Base-by-base conservation (phyloP, 2,113 vertebrate genomes). In the Hiodon tergisus region DNA sequence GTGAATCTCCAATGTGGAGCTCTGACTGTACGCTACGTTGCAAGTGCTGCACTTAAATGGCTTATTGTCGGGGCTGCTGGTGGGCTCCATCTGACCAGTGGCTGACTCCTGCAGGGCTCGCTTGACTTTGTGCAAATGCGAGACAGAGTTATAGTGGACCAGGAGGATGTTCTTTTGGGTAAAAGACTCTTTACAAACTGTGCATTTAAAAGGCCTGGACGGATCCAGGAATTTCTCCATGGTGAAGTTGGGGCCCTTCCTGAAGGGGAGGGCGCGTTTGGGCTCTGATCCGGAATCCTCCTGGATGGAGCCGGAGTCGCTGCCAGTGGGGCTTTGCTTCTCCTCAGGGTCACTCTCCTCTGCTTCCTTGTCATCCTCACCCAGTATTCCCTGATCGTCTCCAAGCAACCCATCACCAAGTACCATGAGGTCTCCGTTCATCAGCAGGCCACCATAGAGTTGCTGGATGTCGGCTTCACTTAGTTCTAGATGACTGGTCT, bases 211-310 rank as follows among this genome's bases (percentile, higher is more conserved):
- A 16, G 97, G 97, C 76, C 96, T 95, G 85, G 97, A 98, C 1
- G 97, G 97, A 86, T 99, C 97, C 72, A 99, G 87, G 76, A 99
- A 99, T 80, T 99, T 99, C 80, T 99, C 97, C 96, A 98, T 97
- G 3, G 97, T 98, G 83, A 99, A 99, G 85, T 98, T 99, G 67
- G 97, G 96, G 62, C 97, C 96, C 83, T 99, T 98, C 78, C 97
- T 91, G 86, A 98, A 98, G 71, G 97, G 96, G 69, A 98, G 91
- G 48, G 97, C 97, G 81, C 97, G 90, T 85, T 98, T 98, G 0
- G 97, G 96, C 89, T 99, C 97, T 47, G 94, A 95, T 83, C 96
- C 96, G 55, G 93, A 95, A 86, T 99, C 97, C 83, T 99, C 97
- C 78, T 91, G 95, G 75, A 98, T 86, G 0, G 97, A 98, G 50